These are phyloP conservation scores for Euproctis similis DNA, from an alignment of 2,888 invertebrate genomes.

Conservation along the genomic window DNA sequence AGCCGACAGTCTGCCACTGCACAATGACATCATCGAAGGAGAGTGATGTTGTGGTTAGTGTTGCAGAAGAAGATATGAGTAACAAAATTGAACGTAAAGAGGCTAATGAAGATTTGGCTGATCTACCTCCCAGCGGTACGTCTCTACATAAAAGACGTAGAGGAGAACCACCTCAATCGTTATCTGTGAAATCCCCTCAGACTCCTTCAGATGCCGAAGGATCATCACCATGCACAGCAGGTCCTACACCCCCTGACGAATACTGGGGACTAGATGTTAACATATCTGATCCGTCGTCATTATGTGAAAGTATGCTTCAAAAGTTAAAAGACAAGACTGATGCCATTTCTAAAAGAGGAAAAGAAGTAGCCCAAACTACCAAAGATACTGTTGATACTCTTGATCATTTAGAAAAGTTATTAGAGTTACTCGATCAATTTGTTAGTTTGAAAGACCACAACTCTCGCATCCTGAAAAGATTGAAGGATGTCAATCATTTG, in stretches of 20 bases:
- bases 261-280: conserved; percentile 45
- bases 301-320: conserved; percentile 61
- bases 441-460: conserved; percentile 83
- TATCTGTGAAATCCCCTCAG: conserved; percentile 55
- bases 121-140: conserved; percentile 58
- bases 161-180: conserved; percentile 58
- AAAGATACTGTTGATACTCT: conserved; percentile 80
- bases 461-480: conserved; percentile 78
- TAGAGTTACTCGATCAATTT: conserved; percentile 85
- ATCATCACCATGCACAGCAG: conserved; percentile 61
- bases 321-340: conserved; percentile 55
- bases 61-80: conserved; percentile 25
- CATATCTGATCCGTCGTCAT: conserved; percentile 42
- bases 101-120: conserved; percentile 42
- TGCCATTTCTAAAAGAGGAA: conserved; percentile 69
- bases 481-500: conserved; percentile 83
- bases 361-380: conserved; percentile 71
- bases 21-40: conserved; percentile 58
- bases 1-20: conserved; percentile 28
- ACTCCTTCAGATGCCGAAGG: conserved; percentile 61
- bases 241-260: conserved; percentile 51
- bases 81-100: conserved; percentile 27
- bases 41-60: conserved; percentile 43
- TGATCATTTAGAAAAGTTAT: conserved; percentile 86
- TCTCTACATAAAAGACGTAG: conserved; percentile 62